Base-by-base conservation (phyloP, 2,888 invertebrate genomes). In the Noctua fimbriata region DNA sequence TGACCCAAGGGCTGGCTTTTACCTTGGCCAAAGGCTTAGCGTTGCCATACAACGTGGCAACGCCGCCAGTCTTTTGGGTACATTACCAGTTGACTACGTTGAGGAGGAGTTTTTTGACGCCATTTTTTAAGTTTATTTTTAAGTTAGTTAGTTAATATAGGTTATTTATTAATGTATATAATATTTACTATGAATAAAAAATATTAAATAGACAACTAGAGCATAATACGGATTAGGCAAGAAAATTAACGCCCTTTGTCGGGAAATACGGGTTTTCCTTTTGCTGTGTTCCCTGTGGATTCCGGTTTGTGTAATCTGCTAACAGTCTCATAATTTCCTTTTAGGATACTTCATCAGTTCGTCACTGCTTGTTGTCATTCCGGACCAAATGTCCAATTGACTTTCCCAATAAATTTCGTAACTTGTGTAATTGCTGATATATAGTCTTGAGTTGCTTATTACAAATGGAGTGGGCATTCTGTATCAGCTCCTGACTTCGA, bases 401-500 rank as follows among this genome's bases (percentile, higher is more conserved):
- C 60, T 28, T 28, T 28, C 16, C 16, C 16, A 47, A 66, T 66
- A 32, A 32, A 66, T 82, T 73, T 41, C n/a, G 21, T 9, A 49
- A 81, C 24, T 58, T 14, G 5, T 28, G 18, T 52, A 36, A 55
- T 83, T 80, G 3, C 36, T 18, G 7, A 47, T n/a, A 47, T 63
- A 28, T 47, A 36, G 28, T 69, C 24, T 36, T n/a, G 24, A 66
- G 16, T 74, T 4, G 47, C 18, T 70, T 32, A 69, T 55, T 79
- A 70, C 36, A 10, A 58, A 5, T 36, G 16, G 0, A 66, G 36
- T 81, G 41, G 49, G 66, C 41, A 69, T 82, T 72, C 83, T 78
- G 72, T 49, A 55, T n/a, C 78, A 76, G 49, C 32, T 74, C 93
- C 91, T 80, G 79, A 87, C 44, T 44, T 4, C 90, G 93, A 92